Percentiles rank a stretch among this genome's conserved stretches.
phyloP scores from a whole-genome alignment of 1,140 invertebrate genomes.

The Zaprionus ornatus region DNA sequence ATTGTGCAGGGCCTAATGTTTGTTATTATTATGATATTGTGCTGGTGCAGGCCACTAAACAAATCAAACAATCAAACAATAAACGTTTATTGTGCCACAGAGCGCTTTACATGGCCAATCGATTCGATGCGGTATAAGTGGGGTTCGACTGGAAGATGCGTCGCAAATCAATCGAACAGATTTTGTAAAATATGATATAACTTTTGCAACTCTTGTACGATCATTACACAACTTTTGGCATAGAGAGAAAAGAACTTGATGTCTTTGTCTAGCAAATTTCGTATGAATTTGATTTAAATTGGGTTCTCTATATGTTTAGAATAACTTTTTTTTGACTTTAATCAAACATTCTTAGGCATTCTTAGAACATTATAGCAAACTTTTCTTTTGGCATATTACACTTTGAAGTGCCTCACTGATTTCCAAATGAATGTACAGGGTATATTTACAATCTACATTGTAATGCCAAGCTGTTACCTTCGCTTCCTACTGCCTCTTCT shows the following conservation, averaged over 20 bases:
- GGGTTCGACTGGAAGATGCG: not conserved
- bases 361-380: too few species aligned
- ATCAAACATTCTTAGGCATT: too few species aligned
- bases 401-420: not conserved
- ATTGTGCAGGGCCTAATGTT: constrained; percentile 68
- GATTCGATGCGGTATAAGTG: constrained; percentile 43
- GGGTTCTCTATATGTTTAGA: too few species aligned
- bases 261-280: not conserved
- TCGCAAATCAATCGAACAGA: not conserved
- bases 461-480: not conserved
- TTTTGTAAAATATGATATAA: not conserved
- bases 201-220: not conserved
- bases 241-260: not conserved
- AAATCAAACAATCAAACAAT: constrained; percentile 71
- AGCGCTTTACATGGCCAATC: constrained; percentile 76
- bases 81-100: constrained; percentile 69
- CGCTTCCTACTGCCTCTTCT: not conserved
- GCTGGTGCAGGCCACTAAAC: constrained; percentile 57
- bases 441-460: not conserved
- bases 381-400: too few species aligned
- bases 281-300: not conserved
- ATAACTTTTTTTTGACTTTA: not conserved
- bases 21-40: constrained; percentile 52
- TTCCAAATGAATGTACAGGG: not conserved
- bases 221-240: not conserved